phyloP scores from a whole-genome alignment of 1,140 invertebrate species.

The Lethrus apterus region DNA sequence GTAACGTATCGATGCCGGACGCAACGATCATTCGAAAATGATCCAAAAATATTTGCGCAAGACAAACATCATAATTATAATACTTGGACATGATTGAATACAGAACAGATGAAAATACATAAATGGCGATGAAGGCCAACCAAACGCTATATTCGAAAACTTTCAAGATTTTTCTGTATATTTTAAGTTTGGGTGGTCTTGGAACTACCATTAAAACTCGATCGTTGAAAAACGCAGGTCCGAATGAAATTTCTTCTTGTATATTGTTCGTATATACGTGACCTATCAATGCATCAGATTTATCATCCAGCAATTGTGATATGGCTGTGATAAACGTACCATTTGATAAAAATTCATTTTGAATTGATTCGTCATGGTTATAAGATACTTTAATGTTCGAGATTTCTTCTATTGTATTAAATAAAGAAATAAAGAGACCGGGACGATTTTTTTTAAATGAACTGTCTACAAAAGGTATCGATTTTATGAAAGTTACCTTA shows the following conservation, averaged over 20 bases:
- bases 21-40: background rate
- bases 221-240: conserved; percentile 3
- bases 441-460: background rate
- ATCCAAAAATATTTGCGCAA: background rate
- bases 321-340: background rate
- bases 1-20: background rate
- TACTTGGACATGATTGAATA: background rate
- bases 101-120: background rate
- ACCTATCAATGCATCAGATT: conserved; percentile 2
- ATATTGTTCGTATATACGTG: conserved; percentile 4
- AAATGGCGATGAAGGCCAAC: background rate
- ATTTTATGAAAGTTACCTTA: conserved; percentile 3
- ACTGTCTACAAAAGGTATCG: background rate
- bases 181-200: background rate
- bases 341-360: background rate
- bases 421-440: background rate
- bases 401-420: background rate
- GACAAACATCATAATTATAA: background rate
- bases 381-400: background rate
- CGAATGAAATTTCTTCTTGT: background rate
- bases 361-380: background rate
- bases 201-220: background rate
- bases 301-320: background rate
- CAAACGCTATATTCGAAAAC: background rate
- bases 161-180: background rate